Evolutionary conservation across 2,797 vertebrate genomes (phyloP), one percentile per base, ranked within the genome.

Genomic region (Zenarchopterus dispar): DNA sequence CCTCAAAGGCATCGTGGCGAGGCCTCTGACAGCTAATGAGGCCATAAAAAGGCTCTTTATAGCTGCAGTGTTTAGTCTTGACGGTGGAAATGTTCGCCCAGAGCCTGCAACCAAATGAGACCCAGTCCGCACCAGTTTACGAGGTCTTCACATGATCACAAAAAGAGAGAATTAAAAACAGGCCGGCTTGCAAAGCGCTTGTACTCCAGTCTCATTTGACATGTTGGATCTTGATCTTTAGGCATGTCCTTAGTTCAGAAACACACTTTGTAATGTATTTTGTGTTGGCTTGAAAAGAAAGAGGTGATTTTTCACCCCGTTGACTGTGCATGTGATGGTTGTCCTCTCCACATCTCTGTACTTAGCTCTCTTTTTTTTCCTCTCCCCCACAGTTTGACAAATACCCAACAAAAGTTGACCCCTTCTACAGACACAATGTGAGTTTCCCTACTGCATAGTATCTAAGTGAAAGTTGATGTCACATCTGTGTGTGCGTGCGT

Each of bases 391-490:
- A 99, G 97, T 98, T 98, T 96, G 97, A 99, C 82, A 99, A 99
- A 96, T 99, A 96, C 90, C 97, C 97, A 88, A 95, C 96, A 91
- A 99, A 98, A 95, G 95, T 98, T 81, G 97, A 99, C 93, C 96
- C 95, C 81, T 98, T 99, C 95, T 98, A 99, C 94, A 96, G 97
- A 93, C 97, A 99, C 95, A 98, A 95, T 88, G 97, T 99, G 95
- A 97, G 97, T 98, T 91, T 73, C 19, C 61, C 52, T 61, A 49
- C 70, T 60, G 69, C 18, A 5, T 62, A 10, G 49, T 56, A 2
- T 71, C 49, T 67, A 60, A 52, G 22, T 70, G 62, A 7, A 0
- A 41, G 19, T 31, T 49, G 2, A 9, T 60, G 56, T 62, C 58
- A 67, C 42, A 13, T 47, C 17, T 67, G 59, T 62, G 50, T 58